Evolutionary conservation across 2,888 invertebrate genomes (phyloP).

Genomic region (Tyria jacobaeae): DNA sequence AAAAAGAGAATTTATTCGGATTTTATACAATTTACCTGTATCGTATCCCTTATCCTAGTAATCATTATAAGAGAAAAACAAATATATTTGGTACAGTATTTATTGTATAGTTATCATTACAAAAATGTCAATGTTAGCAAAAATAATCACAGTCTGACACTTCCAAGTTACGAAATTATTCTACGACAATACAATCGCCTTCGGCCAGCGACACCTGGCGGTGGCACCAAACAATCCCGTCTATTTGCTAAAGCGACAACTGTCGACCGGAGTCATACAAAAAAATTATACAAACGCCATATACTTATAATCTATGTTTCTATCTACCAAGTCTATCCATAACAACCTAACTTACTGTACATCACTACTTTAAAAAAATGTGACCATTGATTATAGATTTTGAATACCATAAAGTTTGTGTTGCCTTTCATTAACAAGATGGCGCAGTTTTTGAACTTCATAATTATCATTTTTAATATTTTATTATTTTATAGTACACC

Average conservation of each 20-base stretch:
- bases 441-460: constrained; percentile 44
- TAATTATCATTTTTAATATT: constrained; percentile 26
- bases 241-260: constrained; percentile 43
- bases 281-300: constrained; percentile 50
- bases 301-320: constrained; percentile 45
- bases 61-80: constrained; percentile 46
- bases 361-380: constrained; percentile 52
- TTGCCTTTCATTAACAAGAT: constrained; percentile 53
- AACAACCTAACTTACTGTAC: constrained; percentile 59
- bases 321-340: constrained; percentile 53
- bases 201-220: constrained; percentile 28
- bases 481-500: constrained; percentile 9
- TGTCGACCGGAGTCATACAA: constrained; percentile 38
- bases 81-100: constrained; percentile 80
- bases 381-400: constrained; percentile 55
- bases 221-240: constrained; percentile 29
- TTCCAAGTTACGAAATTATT: constrained; percentile 62
- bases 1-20: too few species aligned
- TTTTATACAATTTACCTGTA: too few species aligned
- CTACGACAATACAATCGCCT: constrained; percentile 41
- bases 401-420: constrained; percentile 46
- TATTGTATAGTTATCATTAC: constrained; percentile 85
- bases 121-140: constrained; percentile 87
- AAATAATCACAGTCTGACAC: constrained; percentile 86
- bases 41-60: too few species aligned